A percentile compares a stretch with the other conserved stretches of the same genome.
These are phyloP conservation scores for Nasonia vitripennis DNA, from an alignment of 1,140 invertebrate species.

Conservation along the genomic window DNA sequence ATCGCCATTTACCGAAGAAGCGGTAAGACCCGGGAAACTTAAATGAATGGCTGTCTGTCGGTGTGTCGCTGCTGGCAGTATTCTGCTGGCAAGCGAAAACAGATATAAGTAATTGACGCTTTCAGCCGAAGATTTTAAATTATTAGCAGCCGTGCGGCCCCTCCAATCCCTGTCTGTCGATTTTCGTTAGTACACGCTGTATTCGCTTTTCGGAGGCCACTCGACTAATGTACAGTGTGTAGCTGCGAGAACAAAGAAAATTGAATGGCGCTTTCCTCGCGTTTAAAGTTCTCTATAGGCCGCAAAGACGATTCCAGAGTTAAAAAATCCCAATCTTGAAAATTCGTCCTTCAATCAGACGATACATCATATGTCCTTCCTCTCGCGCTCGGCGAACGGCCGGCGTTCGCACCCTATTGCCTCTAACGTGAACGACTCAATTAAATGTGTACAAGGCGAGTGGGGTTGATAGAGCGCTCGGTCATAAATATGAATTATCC, in stretches of 20 bases:
- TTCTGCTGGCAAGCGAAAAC: slow-evolving; percentile 11
- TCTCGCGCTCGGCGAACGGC: slow-evolving; percentile 57
- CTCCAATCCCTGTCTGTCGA: slow-evolving; percentile 48
- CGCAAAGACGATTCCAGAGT: neutral
- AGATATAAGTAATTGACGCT: slow-evolving; percentile 36
- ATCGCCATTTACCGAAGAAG: slow-evolving; percentile 47
- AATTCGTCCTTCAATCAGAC: slow-evolving; percentile 38
- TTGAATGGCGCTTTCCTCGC: neutral
- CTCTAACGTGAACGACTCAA: slow-evolving; percentile 74
- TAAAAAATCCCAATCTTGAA: slow-evolving; percentile 41
- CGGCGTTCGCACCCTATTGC: slow-evolving; percentile 72
- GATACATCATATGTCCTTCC: slow-evolving; percentile 62
- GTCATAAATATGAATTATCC: slow-evolving; percentile 76
- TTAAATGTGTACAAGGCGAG: slow-evolving; percentile 74
- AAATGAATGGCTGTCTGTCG: slow-evolving; percentile 38
- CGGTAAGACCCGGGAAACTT: slow-evolving; percentile 48
- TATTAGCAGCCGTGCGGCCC: slow-evolving; percentile 16
- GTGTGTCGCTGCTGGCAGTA: neutral
- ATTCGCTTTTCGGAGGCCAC: neutral
- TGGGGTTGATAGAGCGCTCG: slow-evolving; percentile 72
- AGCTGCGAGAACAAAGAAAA: neutral
- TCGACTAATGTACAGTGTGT: neutral
- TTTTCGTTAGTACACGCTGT: neutral
- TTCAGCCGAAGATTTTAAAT: slow-evolving; percentile 32
- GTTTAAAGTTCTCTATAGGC: neutral